Evolutionary conservation across 1,140 invertebrate species (phyloP), one percentile per base, ranked within the genome.

Genomic region (Drosophila cardini): DNA sequence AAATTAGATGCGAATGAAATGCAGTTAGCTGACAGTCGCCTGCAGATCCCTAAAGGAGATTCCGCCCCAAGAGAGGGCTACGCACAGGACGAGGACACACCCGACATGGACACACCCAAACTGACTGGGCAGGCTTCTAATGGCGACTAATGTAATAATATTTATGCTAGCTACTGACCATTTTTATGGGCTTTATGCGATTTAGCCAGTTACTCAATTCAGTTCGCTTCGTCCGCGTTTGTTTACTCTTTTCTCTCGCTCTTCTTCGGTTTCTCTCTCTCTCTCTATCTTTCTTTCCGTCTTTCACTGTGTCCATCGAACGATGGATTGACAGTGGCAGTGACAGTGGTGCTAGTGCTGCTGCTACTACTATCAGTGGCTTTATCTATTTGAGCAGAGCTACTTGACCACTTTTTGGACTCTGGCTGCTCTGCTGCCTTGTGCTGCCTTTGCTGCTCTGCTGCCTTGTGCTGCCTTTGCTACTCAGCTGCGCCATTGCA

Each of bases 91-190:
- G 21, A 4, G 4, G 42, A n/a, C 30, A 53, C 50, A 42, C 16
- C 21, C 40, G 15, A n/a, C 26, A n/a, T n/a, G 21, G 5, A 26
- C 21, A 26, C 21, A 26, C 21, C 21, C 21, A 26, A 26, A 5
- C 21, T 5, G 21, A 26, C 21, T 26, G 21, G 21, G 21, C 50
- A 21, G 18, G 42, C 61, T 53, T 21, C 53, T 76, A 80, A 58
- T 72, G 69, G 76, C 67, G 62, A 72, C 85, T 89, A 89, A 89
- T 90, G 76, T 89, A 89, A 89, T 89, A 89, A 89, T 84, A 89
- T 89, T 84, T 89, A 89, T 89, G 84, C 84, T 72, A 76, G 74
- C 77, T 65, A 71, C 78, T 76, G 83, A 73, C 73, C 84, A 89
- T 70, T 78, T 80, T 87, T 89, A 83, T 87, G 84, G 84, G 70